Conservation (phyloP, 2,888 invertebrate genomes). For the Oxyteleia sp. region DNA sequence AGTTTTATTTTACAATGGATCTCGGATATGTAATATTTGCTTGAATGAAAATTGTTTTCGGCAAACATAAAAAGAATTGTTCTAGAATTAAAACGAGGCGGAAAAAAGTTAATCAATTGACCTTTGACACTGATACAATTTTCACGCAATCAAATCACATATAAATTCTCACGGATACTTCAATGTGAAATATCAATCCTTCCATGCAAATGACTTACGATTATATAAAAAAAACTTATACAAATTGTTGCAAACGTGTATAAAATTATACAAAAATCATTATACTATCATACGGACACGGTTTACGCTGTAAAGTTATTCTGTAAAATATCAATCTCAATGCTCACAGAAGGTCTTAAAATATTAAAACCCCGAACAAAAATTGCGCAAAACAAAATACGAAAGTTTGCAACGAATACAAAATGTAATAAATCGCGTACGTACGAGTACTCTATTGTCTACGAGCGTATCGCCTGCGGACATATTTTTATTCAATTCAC, state of each 20-base stretch:
- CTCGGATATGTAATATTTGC: conserved; percentile 17
- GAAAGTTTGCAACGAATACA: not conserved
- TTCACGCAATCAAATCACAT: conserved; percentile 17
- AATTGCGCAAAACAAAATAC: not conserved
- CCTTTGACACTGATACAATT: conserved; percentile 2
- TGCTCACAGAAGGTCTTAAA: not conserved
- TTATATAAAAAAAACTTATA: not conserved
- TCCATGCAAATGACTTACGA: not conserved
- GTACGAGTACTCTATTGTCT: conserved; percentile 4
- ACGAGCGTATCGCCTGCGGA: not conserved
- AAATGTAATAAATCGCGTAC: not conserved
- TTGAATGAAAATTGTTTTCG: conserved; percentile 16
- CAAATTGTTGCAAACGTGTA: not conserved
- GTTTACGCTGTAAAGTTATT: too few species aligned
- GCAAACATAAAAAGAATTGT: not conserved
- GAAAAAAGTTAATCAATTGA: not conserved
- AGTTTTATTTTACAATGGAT: conserved; percentile 35
- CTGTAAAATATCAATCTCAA: not conserved
- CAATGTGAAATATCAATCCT: conserved; percentile 40
- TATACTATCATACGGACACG: too few species aligned
- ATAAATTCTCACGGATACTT: conserved; percentile 20
- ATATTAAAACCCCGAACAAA: not conserved
- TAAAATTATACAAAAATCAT: not conserved
- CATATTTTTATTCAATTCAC: conserved; percentile 20
- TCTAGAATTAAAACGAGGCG: not conserved